These are phyloP conservation scores for Zaprionus gabonicus DNA, from an alignment of 1,140 invertebrate genomes.

Conservation along the genomic window DNA sequence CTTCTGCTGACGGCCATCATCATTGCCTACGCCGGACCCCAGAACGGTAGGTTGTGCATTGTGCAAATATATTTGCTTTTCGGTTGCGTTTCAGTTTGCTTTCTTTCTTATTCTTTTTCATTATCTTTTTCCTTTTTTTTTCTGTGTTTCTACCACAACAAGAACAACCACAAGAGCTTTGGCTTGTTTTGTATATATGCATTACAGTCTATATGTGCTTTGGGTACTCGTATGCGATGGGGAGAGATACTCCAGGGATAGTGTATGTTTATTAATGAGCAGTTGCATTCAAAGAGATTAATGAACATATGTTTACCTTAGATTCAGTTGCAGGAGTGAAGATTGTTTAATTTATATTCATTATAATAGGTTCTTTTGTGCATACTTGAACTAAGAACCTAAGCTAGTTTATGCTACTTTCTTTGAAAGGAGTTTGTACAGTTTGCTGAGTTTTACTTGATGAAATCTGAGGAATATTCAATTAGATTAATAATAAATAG, in stretches of 20 bases:
- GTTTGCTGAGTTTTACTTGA: no score
- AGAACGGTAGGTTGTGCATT: slow-evolving; percentile 79
- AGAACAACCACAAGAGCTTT: slow-evolving; percentile 4
- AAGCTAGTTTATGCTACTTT: neutral
- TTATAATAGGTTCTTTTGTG: no score
- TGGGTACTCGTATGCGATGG: neutral
- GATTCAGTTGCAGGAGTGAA: neutral
- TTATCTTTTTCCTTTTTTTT: slow-evolving; percentile 38
- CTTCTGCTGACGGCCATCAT: slow-evolving; percentile 93
- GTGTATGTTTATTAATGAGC: neutral
- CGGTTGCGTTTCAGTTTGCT: slow-evolving; percentile 46
- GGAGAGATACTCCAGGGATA: neutral
- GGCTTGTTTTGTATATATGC: slow-evolving; percentile 8
- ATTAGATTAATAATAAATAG: no score
- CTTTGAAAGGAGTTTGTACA: no score
- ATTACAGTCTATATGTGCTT: neutral
- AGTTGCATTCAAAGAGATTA: neutral
- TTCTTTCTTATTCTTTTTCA: slow-evolving; percentile 49
- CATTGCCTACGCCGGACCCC: slow-evolving; percentile 94
- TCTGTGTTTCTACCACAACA: slow-evolving; percentile 35
- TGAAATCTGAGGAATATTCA: no score
- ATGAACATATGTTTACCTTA: neutral
- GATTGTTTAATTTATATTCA: no score
- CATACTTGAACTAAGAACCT: neutral
- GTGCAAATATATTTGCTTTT: slow-evolving; percentile 59